Evolutionary conservation across 2,888 invertebrate species (phyloP).

Genomic region (Amphipoea oculea): DNA sequence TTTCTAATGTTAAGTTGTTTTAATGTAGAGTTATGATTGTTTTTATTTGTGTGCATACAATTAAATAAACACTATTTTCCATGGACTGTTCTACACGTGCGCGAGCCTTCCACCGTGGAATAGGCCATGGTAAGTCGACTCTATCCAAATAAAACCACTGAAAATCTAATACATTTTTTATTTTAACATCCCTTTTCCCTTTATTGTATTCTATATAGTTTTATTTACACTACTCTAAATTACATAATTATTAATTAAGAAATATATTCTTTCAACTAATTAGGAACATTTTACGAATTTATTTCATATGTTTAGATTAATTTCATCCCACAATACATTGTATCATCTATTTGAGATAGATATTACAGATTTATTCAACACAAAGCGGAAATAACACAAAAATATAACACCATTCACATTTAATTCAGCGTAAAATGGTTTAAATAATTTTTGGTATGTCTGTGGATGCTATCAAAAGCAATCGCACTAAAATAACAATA

Average conservation of each 20-base stretch:
- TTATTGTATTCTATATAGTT: conserved; percentile 7
- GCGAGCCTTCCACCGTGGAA: conserved; percentile 86
- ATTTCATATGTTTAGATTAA: neutral
- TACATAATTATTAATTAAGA: neutral
- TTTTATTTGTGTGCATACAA: conserved; percentile 81
- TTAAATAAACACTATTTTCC: conserved; percentile 87
- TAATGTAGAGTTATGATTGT: conserved; percentile 70
- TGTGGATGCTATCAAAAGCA: conserved; percentile 30
- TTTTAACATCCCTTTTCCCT: conserved; percentile 62
- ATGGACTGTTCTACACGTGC: conserved; percentile 88
- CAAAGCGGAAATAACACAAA: neutral
- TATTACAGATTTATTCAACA: conserved; percentile 5
- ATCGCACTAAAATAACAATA: conserved; percentile 40
- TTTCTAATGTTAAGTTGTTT: conserved; percentile 64
- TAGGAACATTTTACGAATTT: conserved; percentile 43
- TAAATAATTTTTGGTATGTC: conserved; percentile 14
- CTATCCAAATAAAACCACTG: conserved; percentile 83
- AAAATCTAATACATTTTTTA: conserved; percentile 74
- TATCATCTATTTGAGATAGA: neutral
- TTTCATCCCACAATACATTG: conserved; percentile 12
- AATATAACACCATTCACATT: conserved; percentile 1
- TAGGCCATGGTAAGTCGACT: conserved; percentile 88
- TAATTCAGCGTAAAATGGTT: conserved; percentile 10
- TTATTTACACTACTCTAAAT: conserved; percentile 43
- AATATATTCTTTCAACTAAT: conserved; percentile 31